Percentiles rank a stretch among this genome's conserved stretches.
phyloP scores from a whole-genome alignment of 2,797 vertebrate species.

The Sebastes umbrosus region DNA sequence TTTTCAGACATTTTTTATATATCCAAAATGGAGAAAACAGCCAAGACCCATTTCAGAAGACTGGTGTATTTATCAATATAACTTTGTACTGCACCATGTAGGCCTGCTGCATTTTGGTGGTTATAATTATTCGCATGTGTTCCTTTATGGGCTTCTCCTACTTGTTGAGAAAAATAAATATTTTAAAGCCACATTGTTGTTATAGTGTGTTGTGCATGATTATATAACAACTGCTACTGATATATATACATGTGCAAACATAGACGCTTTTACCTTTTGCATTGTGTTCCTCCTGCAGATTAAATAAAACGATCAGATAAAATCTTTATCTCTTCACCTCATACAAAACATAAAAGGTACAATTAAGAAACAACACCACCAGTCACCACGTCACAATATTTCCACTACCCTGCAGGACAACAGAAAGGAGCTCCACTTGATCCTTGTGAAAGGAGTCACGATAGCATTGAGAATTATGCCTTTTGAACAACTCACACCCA shows the following conservation, averaged over 20 bases:
- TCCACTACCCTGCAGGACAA: not conserved
- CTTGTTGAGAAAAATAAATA: not conserved
- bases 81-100: not conserved
- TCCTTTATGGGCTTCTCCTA: too few species aligned
- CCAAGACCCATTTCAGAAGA: too few species aligned
- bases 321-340: not conserved
- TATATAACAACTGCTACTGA: not conserved
- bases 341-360: not conserved
- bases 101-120: not conserved
- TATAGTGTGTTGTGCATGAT: not conserved
- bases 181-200: not conserved
- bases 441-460: not conserved
- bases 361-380: not conserved
- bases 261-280: not conserved
- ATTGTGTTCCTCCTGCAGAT: not conserved
- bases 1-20: too few species aligned
- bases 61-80: too few species aligned
- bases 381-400: not conserved
- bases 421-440: not conserved
- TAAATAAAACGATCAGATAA: constrained; percentile 3
- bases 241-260: not conserved
- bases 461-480: not conserved
- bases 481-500: constrained; percentile 16
- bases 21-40: too few species aligned
- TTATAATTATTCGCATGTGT: not conserved